Evolutionary conservation across 2,888 invertebrate genomes (phyloP), one percentile per base, ranked within the genome.

Genomic region (Cerceris ruficornis): DNA sequence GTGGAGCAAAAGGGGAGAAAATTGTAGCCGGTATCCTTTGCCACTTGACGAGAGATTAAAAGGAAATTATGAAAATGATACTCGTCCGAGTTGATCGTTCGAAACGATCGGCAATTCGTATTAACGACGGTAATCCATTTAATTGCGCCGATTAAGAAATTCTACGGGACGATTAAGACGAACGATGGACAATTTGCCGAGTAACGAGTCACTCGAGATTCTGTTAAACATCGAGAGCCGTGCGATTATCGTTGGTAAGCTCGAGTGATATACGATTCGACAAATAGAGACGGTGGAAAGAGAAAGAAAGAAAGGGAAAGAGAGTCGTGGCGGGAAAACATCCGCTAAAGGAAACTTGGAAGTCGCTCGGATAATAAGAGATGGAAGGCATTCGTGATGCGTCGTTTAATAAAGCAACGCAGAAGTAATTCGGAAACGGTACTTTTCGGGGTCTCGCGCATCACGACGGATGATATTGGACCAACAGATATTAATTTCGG

Each of bases 401-500:
- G 75, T 76, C 75, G 69, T 73, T 82, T 86, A 86, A 87, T 87
- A 85, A 88, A 89, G 87, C 80, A 64, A 62, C 68, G 67, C 72
- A 54, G 66, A 71, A 79, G 84, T 77, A 86, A 87, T 87, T 72
- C 52, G 50, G 70, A 70, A 65, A 74, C 64, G 61, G 62, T 67
- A 57, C 50, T 58, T 72, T 57, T 14, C 57, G 39, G 13, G 64
- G 58, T 64, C 55, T 58, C 64, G 57, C 61, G 55, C 77, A 75
- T 9, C 83, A 78, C 88, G 88, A 90, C 87, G 87, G 85, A 88
- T 85, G 89, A 89, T 91, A 91, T 91, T 90, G 89, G 87, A 86
- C 90, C 86, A 89, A 87, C 89, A 82, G 90, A 91, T 92, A 92
- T 92, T 91, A 92, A 92, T 92, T 92, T 91, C 82, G 87, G 88